Percentiles rank a stretch among this genome's conserved stretches.
Conservation (phyloP, 1,140 invertebrate genomes). For the Conopomorpha cramerella region DNA sequence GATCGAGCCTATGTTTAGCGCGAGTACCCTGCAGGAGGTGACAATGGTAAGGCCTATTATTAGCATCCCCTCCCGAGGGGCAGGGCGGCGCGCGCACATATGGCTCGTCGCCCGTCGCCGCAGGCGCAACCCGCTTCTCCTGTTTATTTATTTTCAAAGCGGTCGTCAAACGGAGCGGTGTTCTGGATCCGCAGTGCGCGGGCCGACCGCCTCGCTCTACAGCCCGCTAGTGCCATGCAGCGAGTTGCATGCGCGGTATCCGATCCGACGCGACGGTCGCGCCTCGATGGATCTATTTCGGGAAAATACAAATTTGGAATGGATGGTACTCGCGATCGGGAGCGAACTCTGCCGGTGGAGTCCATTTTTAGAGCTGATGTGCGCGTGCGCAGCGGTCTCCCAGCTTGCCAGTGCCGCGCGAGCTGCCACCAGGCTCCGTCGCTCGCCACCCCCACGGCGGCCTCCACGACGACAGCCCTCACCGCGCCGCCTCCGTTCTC, state of each 20-base stretch:
- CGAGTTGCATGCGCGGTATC: conserved; percentile 53
- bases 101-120: conserved; percentile 38
- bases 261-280: conserved; percentile 62
- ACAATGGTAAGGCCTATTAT: conserved; percentile 51
- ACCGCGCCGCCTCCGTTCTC: conserved; percentile 3
- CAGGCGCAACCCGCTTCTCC: conserved; percentile 22
- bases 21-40: conserved; percentile 55
- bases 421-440: conserved; percentile 33
- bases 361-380: conserved; percentile 67
- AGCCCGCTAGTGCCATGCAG: conserved; percentile 22
- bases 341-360: conserved; percentile 47
- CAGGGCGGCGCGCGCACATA: conserved; percentile 39
- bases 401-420: too few species aligned
- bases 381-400: conserved; percentile 53
- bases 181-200: conserved; percentile 17
- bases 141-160: conserved; percentile 47
- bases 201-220: conserved; percentile 16
- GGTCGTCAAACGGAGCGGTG: conserved; percentile 53
- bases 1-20: conserved; percentile 53
- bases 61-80: conserved; percentile 52
- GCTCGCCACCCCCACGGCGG: conserved; percentile 36
- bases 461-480: conserved; percentile 16
- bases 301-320: conserved; percentile 81
- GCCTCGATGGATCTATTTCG: conserved; percentile 68
- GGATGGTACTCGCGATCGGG: conserved; percentile 61